phyloP scores from a whole-genome alignment of 2,113 vertebrate species.

The Chelonoidis abingdonii region DNA sequence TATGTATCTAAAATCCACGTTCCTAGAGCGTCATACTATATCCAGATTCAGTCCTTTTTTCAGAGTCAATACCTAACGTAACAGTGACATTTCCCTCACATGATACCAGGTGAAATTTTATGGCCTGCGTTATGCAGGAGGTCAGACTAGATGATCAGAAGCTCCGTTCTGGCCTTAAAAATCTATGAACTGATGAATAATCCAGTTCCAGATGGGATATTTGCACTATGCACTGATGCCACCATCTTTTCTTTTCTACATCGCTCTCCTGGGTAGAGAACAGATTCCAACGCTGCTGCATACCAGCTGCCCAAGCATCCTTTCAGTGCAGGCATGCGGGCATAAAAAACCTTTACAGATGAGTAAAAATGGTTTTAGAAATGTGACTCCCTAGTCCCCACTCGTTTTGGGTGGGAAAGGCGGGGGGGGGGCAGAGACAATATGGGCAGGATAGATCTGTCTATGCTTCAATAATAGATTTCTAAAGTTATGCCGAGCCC shows the following conservation, averaged over 20 bases:
- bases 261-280: not conserved
- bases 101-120: not conserved
- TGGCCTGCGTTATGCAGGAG: not conserved
- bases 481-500: slow-evolving; percentile 21
- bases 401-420: not conserved
- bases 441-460: not conserved
- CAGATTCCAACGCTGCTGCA: not conserved
- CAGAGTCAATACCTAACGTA: not conserved
- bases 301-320: not conserved
- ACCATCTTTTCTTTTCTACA: not conserved
- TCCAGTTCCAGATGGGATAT: not conserved
- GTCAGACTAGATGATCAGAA: not conserved
- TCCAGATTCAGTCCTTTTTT: not conserved
- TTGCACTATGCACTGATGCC: not conserved
- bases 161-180: not conserved
- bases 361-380: not conserved
- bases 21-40: not conserved
- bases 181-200: not conserved
- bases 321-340: not conserved
- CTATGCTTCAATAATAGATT: not conserved
- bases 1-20: not conserved
- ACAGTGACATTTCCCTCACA: not conserved
- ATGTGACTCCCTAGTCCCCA: not conserved
- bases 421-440: not conserved
- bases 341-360: not conserved